phyloP scores from a whole-genome alignment of 1,140 invertebrate species.

The Cyclina sinensis region DNA sequence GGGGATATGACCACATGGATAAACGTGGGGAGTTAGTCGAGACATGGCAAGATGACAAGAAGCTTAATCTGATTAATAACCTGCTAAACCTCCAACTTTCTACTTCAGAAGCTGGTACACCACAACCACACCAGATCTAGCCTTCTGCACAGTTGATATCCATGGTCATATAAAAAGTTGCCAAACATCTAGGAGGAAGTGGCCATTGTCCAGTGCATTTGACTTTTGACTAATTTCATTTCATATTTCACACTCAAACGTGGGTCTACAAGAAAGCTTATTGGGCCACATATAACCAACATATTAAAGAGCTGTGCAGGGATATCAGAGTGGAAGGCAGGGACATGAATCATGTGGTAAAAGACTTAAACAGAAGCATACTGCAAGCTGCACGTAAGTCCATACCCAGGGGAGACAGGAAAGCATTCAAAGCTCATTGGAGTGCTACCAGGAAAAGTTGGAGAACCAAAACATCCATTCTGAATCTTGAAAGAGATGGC shows the following conservation, averaged over 20 bases:
- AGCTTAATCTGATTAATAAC: constrained; percentile 22
- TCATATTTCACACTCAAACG: not conserved
- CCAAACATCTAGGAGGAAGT: constrained; percentile 27
- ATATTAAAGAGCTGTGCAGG: not conserved
- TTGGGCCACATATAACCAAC: not conserved
- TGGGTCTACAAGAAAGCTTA: constrained; percentile 46
- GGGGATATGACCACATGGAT: constrained; percentile 27
- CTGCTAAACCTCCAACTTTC: constrained; percentile 1
- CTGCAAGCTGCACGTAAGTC: no score
- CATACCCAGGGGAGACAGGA: no score
- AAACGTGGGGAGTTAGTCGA: constrained; percentile 42
- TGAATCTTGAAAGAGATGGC: not conserved
- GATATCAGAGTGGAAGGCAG: no score
- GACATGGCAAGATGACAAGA: constrained; percentile 32
- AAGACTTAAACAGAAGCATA: no score
- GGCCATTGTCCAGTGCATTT: constrained; percentile 14
- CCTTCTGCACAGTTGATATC: constrained; percentile 41
- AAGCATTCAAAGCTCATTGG: no score
- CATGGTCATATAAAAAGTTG: constrained; percentile 1
- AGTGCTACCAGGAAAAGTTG: not conserved
- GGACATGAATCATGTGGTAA: no score
- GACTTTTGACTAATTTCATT: not conserved
- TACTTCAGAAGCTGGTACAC: constrained; percentile 24
- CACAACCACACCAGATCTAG: constrained; percentile 34
- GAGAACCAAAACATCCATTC: no score